Evolutionary conservation across 2,888 invertebrate species (phyloP).

Genomic region (Aradus depressus): DNA sequence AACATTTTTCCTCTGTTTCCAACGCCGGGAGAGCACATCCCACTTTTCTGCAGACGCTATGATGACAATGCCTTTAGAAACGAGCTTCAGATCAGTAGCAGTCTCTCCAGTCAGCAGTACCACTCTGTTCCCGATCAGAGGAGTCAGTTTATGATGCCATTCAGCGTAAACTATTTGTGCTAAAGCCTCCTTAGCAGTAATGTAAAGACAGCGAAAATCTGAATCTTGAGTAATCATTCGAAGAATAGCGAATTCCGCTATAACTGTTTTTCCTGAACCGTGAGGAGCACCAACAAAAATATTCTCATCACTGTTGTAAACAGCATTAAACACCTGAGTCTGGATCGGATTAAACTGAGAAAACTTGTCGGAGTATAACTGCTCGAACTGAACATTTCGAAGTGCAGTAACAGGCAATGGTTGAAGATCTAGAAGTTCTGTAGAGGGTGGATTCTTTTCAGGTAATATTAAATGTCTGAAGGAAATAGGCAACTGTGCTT

Average conservation of each 20-base stretch:
- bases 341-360: slow-evolving; percentile 97
- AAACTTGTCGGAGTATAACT: slow-evolving; percentile 72
- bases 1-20: slow-evolving; percentile 98
- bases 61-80: slow-evolving; percentile 85
- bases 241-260: slow-evolving; percentile 91
- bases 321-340: slow-evolving; percentile 96
- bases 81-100: slow-evolving; percentile 84
- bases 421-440: slow-evolving; percentile 91
- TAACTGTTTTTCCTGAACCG: slow-evolving; percentile 85
- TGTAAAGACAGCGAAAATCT: slow-evolving; percentile 81
- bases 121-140: slow-evolving; percentile 66
- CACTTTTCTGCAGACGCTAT: slow-evolving; percentile 96
- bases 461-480: slow-evolving; percentile 94
- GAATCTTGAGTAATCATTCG: slow-evolving; percentile 64
- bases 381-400: slow-evolving; percentile 73
- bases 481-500: slow-evolving; percentile 91
- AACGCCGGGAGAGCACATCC: slow-evolving; percentile 94
- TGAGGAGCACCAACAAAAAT: slow-evolving; percentile 91
- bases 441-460: slow-evolving; percentile 96
- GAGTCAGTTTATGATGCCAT: slow-evolving; percentile 83
- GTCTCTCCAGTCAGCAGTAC: slow-evolving; percentile 95
- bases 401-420: slow-evolving; percentile 83
- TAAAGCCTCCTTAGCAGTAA: slow-evolving; percentile 83
- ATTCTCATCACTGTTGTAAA: slow-evolving; percentile 97
- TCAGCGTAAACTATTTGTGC: slow-evolving; percentile 83